Conservation (phyloP, 2,888 invertebrate genomes). For the Amphipyra berbera region DNA sequence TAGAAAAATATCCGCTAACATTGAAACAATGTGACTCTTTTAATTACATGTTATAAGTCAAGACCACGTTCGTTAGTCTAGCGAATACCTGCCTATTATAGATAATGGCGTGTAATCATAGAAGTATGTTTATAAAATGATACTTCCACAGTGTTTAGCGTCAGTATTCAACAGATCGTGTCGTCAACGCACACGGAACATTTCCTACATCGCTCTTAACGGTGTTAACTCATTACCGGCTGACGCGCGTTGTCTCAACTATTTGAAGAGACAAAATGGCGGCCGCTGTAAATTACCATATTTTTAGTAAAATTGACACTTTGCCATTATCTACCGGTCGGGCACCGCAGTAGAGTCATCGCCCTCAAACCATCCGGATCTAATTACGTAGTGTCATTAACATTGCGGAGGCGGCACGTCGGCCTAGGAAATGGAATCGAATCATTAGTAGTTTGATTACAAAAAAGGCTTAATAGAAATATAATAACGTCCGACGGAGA, state of each 20-base stretch:
- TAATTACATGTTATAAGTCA: slow-evolving; percentile 23
- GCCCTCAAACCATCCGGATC: slow-evolving; percentile 89
- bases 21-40: slow-evolving; percentile 30
- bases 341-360: slow-evolving; percentile 83
- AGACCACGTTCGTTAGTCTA: slow-evolving; percentile 19
- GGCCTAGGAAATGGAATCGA: slow-evolving; percentile 90
- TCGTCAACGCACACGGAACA: slow-evolving; percentile 34
- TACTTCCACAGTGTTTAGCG: slow-evolving; percentile 14
- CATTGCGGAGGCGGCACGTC: slow-evolving; percentile 88
- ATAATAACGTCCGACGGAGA: slow-evolving; percentile 88
- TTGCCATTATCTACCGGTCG: slow-evolving; percentile 83
- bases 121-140: slow-evolving; percentile 25
- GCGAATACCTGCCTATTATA: slow-evolving; percentile 4
- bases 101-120: slow-evolving; percentile 13
- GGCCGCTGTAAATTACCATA: slow-evolving; percentile 82
- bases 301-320: slow-evolving; percentile 88
- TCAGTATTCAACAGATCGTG: slow-evolving; percentile 34
- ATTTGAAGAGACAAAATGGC: slow-evolving; percentile 73
- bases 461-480: slow-evolving; percentile 90
- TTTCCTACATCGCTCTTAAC: slow-evolving; percentile 51
- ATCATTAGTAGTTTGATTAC: slow-evolving; percentile 90
- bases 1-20: slow-evolving; percentile 33
- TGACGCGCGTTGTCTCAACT: slow-evolving; percentile 60
- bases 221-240: slow-evolving; percentile 60
- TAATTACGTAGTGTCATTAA: slow-evolving; percentile 89